Evolutionary conservation across 2,113 vertebrate species (phyloP).

Genomic region (Gulo gulo): DNA sequence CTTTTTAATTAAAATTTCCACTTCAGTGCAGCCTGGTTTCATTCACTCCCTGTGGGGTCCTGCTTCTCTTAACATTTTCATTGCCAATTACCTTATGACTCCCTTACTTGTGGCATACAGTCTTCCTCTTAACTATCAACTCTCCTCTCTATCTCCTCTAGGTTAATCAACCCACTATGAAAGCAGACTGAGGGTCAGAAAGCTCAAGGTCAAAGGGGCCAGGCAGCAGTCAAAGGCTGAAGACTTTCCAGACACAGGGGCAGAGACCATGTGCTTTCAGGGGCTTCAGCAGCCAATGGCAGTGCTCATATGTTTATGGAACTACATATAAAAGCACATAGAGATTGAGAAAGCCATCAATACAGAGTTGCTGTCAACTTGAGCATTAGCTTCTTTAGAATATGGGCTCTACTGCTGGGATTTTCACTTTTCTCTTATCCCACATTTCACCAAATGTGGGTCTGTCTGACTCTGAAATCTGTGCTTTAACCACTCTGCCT

Average conservation of each 20-base stretch:
- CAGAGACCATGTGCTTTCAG: not conserved
- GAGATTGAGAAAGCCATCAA: not conserved
- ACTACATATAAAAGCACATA: not conserved
- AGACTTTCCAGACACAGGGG: not conserved
- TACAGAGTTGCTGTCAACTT: not conserved
- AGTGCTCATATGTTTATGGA: not conserved
- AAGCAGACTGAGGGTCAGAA: not conserved
- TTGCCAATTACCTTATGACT: not conserved
- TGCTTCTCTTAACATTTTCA: not conserved
- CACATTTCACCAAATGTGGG: not conserved
- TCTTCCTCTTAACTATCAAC: not conserved
- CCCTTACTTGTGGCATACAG: not conserved
- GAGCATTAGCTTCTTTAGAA: not conserved
- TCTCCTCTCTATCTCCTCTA: not conserved
- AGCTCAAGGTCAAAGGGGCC: not conserved
- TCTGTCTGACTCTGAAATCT: not conserved
- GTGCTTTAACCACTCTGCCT: not conserved
- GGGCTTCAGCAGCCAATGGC: not conserved
- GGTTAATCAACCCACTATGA: not conserved
- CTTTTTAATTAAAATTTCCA: slow-evolving; percentile 43
- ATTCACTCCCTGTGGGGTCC: not conserved
- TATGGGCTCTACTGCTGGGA: not conserved
- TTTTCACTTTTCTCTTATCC: not conserved
- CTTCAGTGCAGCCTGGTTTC: not conserved
- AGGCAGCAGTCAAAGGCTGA: not conserved